phyloP scores from a whole-genome alignment of 2,113 vertebrate genomes.

The Sinocyclocheilus rhinocerous region DNA sequence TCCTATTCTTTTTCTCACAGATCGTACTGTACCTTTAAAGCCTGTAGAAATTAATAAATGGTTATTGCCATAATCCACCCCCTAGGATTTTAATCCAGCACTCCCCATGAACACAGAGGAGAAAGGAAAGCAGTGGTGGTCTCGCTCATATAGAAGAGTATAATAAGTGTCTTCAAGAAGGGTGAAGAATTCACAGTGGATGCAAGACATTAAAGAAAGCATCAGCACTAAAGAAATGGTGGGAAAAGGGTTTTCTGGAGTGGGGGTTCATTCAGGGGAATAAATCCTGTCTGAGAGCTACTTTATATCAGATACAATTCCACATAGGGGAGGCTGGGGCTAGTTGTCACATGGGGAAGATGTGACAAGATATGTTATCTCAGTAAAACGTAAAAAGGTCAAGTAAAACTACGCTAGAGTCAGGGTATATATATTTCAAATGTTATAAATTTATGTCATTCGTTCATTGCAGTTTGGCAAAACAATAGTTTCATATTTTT shows the following conservation, averaged over 20 bases:
- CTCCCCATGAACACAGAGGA: constrained; percentile 38
- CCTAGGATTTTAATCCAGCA: constrained; percentile 52
- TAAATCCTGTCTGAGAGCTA: constrained; percentile 31
- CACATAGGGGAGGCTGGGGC: not conserved
- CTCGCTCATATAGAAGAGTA: constrained; percentile 39
- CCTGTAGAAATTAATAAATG: constrained; percentile 54
- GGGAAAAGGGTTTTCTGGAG: constrained; percentile 23
- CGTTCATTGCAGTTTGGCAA: not conserved
- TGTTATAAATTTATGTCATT: not conserved
- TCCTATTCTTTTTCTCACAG: constrained; percentile 26
- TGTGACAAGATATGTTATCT: not conserved
- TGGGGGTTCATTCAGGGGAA: constrained; percentile 11
- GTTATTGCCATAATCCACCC: constrained; percentile 60
- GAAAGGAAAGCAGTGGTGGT: constrained; percentile 40
- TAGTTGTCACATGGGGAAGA: not conserved
- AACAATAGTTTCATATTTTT: not conserved
- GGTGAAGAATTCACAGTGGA: constrained; percentile 47
- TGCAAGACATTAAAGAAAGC: constrained; percentile 28
- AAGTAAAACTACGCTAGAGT: not conserved
- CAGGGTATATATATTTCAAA: not conserved
- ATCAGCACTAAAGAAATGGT: constrained; percentile 22
- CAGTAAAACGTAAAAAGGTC: not conserved
- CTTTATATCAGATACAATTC: constrained; percentile 21
- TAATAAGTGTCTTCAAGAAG: constrained; percentile 47
- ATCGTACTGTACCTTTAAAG: constrained; percentile 49